Conservation (phyloP, 2,113 vertebrate genomes). For the Pelusios castaneus region DNA sequence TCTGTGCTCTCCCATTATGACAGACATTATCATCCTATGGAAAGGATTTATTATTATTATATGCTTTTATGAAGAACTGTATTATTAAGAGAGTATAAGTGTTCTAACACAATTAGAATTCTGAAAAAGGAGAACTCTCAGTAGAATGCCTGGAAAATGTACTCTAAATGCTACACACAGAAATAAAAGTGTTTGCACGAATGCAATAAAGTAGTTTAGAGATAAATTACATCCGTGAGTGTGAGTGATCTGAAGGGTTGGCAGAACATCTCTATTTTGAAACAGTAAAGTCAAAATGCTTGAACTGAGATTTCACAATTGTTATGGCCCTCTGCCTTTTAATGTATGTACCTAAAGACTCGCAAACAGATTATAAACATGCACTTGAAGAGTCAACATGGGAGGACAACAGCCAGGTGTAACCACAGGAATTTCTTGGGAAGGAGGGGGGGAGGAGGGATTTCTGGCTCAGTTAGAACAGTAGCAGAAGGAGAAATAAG, state of each 20-base stretch:
- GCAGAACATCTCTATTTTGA: background rate
- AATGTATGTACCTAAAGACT: background rate
- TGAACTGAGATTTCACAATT: background rate
- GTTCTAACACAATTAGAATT: background rate
- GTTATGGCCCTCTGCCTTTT: background rate
- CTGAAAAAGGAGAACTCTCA: background rate
- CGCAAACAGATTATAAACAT: background rate
- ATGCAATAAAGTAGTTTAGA: background rate
- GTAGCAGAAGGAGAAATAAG: slow-evolving; percentile 28
- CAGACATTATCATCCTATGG: background rate
- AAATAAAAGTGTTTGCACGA: background rate
- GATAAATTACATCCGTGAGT: background rate
- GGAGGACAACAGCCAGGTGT: background rate
- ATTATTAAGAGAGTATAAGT: background rate
- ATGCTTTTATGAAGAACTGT: background rate
- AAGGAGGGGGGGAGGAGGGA: background rate
- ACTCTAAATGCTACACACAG: background rate
- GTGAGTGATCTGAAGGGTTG: background rate
- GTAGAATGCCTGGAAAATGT: background rate
- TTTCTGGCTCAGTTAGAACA: slow-evolving; percentile 19
- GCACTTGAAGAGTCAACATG: background rate
- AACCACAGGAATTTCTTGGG: background rate
- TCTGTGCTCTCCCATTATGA: background rate
- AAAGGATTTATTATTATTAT: background rate
- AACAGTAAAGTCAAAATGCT: background rate